Percentiles rank a stretch among this genome's conserved stretches.
phyloP scores from a whole-genome alignment of 2,888 invertebrate species.

The Apodemia zela region DNA sequence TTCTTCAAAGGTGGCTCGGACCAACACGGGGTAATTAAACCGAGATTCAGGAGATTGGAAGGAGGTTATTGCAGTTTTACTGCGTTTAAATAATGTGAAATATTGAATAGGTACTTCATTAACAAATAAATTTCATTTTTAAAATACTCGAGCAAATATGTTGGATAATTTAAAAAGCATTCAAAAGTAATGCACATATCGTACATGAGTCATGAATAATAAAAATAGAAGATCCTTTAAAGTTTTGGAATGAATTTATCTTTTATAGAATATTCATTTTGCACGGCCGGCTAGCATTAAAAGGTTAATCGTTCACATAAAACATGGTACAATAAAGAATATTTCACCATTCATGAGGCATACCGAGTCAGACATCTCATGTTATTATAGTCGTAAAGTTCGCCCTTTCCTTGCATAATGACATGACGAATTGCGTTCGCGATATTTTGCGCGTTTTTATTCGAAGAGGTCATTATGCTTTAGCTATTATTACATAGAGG shows the following conservation, averaged over 20 bases:
- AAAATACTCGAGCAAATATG: too few relatives aligned
- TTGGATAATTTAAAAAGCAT: slow-evolving; percentile 23
- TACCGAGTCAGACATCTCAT: slow-evolving; percentile 74
- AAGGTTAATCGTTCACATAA: slow-evolving; percentile 79
- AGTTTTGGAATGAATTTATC: slow-evolving; percentile 27
- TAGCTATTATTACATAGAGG: slow-evolving; percentile 47
- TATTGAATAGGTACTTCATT: too few relatives aligned
- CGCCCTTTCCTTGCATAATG: slow-evolving; percentile 79
- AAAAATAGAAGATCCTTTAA: slow-evolving; percentile 13
- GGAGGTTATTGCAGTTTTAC: too few relatives aligned
- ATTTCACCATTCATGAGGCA: slow-evolving; percentile 68
- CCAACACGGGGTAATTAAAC: too few relatives aligned
- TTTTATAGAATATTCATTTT: slow-evolving; percentile 39
- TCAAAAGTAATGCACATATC: slow-evolving; percentile 20
- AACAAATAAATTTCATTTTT: too few relatives aligned
- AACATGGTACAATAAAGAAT: slow-evolving; percentile 76
- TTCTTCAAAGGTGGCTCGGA: too few relatives aligned
- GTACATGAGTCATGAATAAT: background rate
- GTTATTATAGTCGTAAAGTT: slow-evolving; percentile 79
- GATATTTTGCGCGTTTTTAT: slow-evolving; percentile 74
- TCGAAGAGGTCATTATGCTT: slow-evolving; percentile 68
- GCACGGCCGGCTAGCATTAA: slow-evolving; percentile 64
- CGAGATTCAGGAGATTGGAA: too few relatives aligned
- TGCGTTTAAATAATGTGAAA: too few relatives aligned
- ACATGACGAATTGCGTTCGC: slow-evolving; percentile 77